Conservation (phyloP, 2,888 invertebrate species). For the Aphidius colemani region DNA sequence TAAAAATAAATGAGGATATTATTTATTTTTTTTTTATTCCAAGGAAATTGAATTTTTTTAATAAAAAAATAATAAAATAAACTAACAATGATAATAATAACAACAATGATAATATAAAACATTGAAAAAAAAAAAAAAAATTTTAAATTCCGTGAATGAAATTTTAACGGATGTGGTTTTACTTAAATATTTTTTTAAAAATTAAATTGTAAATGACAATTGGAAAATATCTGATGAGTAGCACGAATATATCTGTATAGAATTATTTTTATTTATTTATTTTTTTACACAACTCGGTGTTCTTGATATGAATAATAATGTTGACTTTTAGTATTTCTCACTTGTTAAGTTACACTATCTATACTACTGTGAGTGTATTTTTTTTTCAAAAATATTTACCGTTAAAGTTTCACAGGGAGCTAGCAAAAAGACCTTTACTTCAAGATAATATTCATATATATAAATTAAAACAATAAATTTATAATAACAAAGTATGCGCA, state of each 20-base stretch:
- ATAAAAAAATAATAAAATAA: no score
- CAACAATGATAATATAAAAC: no score
- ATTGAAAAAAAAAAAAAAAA: no score
- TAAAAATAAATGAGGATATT: not conserved
- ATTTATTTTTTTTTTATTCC: not conserved
- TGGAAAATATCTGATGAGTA: slow-evolving; percentile 26
- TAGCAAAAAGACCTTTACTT: not conserved
- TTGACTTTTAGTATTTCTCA: slow-evolving; percentile 15
- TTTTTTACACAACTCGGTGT: slow-evolving; percentile 21
- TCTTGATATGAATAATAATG: slow-evolving; percentile 35
- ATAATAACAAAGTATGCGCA: slow-evolving; percentile 9
- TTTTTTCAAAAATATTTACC: no score
- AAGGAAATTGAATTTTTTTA: not conserved
- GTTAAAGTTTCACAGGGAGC: not conserved
- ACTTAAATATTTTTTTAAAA: slow-evolving; percentile 14
- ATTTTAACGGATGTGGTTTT: slow-evolving; percentile 19
- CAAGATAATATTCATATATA: no score
- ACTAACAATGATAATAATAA: no score
- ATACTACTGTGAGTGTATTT: no score
- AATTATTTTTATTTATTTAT: slow-evolving; percentile 2
- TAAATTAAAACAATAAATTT: not conserved
- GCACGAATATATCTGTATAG: slow-evolving; percentile 5
- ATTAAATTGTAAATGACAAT: slow-evolving; percentile 5
- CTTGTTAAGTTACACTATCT: slow-evolving; percentile 14
- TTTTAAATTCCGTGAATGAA: slow-evolving; percentile 7